phyloP scores from a whole-genome alignment of 2,113 vertebrate species.

The Rhizomys pruinosus region DNA sequence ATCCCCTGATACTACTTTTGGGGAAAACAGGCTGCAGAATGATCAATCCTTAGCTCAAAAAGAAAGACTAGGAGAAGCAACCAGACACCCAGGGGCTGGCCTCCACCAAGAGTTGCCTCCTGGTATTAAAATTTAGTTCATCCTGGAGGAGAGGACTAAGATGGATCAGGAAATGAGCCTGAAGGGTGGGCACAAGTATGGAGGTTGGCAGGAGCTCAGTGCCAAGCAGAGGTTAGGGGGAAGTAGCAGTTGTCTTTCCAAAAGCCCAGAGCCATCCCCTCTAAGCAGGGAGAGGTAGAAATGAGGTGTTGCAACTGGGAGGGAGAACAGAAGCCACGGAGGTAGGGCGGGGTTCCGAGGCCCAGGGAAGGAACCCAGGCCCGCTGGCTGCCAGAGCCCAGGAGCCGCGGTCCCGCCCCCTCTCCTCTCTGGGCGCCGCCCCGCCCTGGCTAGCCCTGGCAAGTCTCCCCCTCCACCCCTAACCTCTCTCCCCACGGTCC shows the following conservation, averaged over 20 bases:
- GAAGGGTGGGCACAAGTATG: too few relatives aligned
- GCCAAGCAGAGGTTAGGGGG: background rate
- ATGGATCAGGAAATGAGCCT: background rate
- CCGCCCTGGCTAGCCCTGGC: conserved; percentile 71
- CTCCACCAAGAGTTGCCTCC: background rate
- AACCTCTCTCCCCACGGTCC: conserved; percentile 54
- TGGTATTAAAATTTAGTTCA: conserved; percentile 13
- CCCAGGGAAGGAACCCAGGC: conserved; percentile 24
- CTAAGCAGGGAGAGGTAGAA: background rate
- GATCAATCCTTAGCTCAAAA: background rate
- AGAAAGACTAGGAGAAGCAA: background rate
- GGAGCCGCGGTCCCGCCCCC: conserved; percentile 39
- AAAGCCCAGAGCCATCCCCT: conserved; percentile 9
- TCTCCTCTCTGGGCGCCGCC: conserved; percentile 29
- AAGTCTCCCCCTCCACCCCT: conserved; percentile 66
- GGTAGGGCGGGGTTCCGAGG: background rate
- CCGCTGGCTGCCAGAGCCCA: background rate
- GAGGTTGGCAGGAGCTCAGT: too few relatives aligned
- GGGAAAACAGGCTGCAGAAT: background rate
- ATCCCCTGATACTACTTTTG: background rate
- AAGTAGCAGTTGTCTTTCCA: conserved; percentile 7
- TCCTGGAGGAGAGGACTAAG: background rate
- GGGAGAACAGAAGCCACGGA: background rate
- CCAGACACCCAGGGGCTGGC: background rate
- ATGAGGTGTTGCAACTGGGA: background rate